A percentile compares a stretch with the other conserved stretches of the same genome.
Evolutionary conservation across 2,888 invertebrate genomes (phyloP).

Genomic region (Spatulosminthurus flaviceps): DNA sequence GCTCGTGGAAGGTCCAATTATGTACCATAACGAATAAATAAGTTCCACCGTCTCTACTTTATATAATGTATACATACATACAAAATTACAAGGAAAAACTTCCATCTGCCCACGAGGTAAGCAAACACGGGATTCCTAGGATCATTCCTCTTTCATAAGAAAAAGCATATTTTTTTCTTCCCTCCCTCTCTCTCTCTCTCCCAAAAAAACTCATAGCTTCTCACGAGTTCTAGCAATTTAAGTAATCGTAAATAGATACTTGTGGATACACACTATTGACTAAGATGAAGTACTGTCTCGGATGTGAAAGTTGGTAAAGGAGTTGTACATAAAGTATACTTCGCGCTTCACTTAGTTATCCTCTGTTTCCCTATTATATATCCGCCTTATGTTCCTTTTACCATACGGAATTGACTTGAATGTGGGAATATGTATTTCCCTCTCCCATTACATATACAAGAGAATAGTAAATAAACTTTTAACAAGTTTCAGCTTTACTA

Average conservation of each 20-base stretch:
- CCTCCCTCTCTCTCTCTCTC: too few relatives aligned
- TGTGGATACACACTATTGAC: conserved; percentile 29
- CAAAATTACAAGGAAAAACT: too few relatives aligned
- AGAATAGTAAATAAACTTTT: not conserved
- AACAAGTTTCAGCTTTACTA: not conserved
- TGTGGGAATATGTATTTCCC: too few relatives aligned
- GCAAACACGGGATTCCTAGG: too few relatives aligned
- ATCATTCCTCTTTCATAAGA: too few relatives aligned
- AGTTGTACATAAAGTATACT: not conserved
- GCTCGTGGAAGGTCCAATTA: not conserved
- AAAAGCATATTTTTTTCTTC: not conserved
- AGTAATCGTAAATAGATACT: conserved; percentile 18
- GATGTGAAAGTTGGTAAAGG: not conserved
- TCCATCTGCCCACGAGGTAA: too few relatives aligned
- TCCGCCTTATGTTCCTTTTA: not conserved
- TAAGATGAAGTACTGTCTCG: conserved; percentile 20
- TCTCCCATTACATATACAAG: too few relatives aligned
- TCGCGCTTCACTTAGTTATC: not conserved
- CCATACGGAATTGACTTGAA: too few relatives aligned
- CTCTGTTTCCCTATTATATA: not conserved
- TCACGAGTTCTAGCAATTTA: not conserved
- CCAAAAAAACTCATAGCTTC: too few relatives aligned
- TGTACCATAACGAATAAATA: not conserved
- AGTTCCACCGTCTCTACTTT: not conserved
- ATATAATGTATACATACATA: too few relatives aligned